Evolutionary conservation across 2,113 vertebrate species (phyloP).

Genomic region (Melanerpes aurifrons): DNA sequence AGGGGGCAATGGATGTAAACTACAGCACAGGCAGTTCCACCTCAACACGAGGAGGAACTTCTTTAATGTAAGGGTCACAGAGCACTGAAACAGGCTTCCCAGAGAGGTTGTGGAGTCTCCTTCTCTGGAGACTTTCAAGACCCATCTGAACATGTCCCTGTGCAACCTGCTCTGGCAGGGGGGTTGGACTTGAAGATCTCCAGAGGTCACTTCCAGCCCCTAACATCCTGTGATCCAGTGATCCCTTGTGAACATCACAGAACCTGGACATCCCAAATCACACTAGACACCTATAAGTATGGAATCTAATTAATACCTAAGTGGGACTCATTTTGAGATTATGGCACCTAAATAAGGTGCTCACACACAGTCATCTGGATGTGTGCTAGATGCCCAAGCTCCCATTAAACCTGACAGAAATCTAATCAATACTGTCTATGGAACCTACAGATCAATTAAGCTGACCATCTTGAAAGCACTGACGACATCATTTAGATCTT

Average conservation of each 20-base stretch:
- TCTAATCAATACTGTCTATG: not conserved
- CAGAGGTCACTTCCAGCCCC: too few relatives aligned
- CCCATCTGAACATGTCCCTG: too few relatives aligned
- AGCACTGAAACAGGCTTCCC: too few relatives aligned
- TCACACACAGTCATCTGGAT: rapidly evolving
- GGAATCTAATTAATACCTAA: not conserved
- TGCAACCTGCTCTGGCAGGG: too few relatives aligned
- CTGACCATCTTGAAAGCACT: not conserved
- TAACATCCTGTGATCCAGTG: too few relatives aligned
- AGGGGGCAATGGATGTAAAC: too few relatives aligned
- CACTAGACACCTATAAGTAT: not conserved
- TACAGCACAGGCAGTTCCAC: too few relatives aligned
- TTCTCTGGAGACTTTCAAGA: too few relatives aligned
- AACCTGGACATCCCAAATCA: not conserved
- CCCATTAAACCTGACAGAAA: not conserved
- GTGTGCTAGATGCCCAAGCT: not conserved
- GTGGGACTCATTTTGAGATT: not conserved
- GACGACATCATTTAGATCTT: not conserved
- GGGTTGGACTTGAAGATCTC: too few relatives aligned
- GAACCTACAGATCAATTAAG: not conserved
- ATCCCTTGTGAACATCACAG: not conserved
- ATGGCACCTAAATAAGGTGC: not conserved
- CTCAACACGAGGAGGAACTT: too few relatives aligned
- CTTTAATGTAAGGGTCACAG: too few relatives aligned
- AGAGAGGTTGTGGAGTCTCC: too few relatives aligned